Evolutionary conservation across 2,888 invertebrate species (phyloP), one percentile per base, ranked within the genome.

Genomic region (Stenotaenia linearis): DNA sequence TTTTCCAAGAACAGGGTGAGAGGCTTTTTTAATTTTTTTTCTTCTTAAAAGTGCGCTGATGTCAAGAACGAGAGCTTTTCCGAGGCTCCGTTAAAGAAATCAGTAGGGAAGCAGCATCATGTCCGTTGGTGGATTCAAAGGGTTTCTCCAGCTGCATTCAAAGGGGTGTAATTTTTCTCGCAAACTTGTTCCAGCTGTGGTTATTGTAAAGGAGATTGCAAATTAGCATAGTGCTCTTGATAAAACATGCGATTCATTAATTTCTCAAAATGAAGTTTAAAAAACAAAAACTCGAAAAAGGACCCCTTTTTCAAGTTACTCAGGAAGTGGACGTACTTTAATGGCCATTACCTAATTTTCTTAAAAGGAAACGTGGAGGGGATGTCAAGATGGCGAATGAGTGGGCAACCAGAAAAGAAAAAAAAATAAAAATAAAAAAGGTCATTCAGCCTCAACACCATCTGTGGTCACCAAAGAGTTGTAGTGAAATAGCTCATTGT

Each of bases 21-120:
- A 28, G 25, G 9, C 15, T 69, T 69, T 69, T 69, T 69, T 28
- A n/a, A n/a, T 56, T 23, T 9, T 56, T 21, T 45, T 4, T 18
- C 12, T n/a, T 56, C 21, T 56, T 25, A 25, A 12, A 25, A 28
- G 23, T 69, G 69, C 28, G 15, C 69, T 69, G 23, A n/a, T 69
- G 69, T 69, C 69, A 69, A 69, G 28, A 25, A 69, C 69, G 25
- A 10, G 10, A 10, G 15, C 69, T 69, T 69, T 69, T 25, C n/a
- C 28, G 18, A 56, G 56, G 40, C 12, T 21, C 7, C n/a, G 69
- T 25, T 69, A 69, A 28, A 28, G 69, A 25, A 69, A 69, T 69
- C 69, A 69, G 69, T 69, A 69, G 69, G 69, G 69, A 69, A 69
- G 69, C 69, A 69, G 69, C 69, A 69, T 69, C 69, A 69, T 69